phyloP scores from a whole-genome alignment of 2,888 invertebrate genomes.

The Crioceris asparagi region DNA sequence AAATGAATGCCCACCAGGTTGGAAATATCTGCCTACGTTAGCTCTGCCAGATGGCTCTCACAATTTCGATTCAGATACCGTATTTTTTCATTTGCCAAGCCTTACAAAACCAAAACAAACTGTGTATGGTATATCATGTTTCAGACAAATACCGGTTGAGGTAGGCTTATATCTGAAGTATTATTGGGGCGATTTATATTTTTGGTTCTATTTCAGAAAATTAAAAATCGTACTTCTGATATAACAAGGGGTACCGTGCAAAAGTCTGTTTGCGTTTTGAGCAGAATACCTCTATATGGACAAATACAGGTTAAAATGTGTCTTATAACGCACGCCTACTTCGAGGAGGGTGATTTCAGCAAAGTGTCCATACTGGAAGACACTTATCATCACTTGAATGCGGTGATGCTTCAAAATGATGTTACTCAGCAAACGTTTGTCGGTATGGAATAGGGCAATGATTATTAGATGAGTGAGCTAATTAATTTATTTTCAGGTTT shows the following conservation, averaged over 20 bases:
- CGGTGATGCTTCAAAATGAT: slow-evolving; percentile 58
- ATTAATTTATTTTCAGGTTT: slow-evolving; percentile 50
- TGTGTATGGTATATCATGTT: slow-evolving; percentile 95
- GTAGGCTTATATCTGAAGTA: no score
- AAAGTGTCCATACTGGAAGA: slow-evolving; percentile 80
- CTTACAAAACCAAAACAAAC: slow-evolving; percentile 72
- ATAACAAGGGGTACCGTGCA: slow-evolving; percentile 96
- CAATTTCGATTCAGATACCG: slow-evolving; percentile 89
- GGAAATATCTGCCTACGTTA: slow-evolving; percentile 93
- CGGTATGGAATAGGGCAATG: slow-evolving; percentile 39
- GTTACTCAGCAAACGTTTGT: slow-evolving; percentile 55
- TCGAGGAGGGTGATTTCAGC: slow-evolving; percentile 88
- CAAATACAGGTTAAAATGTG: slow-evolving; percentile 91
- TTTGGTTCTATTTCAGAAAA: slow-evolving; percentile 51
- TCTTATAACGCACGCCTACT: slow-evolving; percentile 93
- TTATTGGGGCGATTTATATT: no score
- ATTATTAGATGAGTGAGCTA: neutral
- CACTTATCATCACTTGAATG: slow-evolving; percentile 84
- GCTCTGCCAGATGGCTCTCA: slow-evolving; percentile 98
- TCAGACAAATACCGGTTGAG: slow-evolving; percentile 92
- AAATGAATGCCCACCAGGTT: slow-evolving; percentile 78
- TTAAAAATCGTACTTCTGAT: slow-evolving; percentile 85
- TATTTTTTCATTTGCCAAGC: slow-evolving; percentile 92
- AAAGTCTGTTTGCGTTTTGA: slow-evolving; percentile 94
- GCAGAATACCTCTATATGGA: slow-evolving; percentile 84